Evolutionary conservation across 2,797 vertebrate species (phyloP).

Genomic region (Pterois miles): DNA sequence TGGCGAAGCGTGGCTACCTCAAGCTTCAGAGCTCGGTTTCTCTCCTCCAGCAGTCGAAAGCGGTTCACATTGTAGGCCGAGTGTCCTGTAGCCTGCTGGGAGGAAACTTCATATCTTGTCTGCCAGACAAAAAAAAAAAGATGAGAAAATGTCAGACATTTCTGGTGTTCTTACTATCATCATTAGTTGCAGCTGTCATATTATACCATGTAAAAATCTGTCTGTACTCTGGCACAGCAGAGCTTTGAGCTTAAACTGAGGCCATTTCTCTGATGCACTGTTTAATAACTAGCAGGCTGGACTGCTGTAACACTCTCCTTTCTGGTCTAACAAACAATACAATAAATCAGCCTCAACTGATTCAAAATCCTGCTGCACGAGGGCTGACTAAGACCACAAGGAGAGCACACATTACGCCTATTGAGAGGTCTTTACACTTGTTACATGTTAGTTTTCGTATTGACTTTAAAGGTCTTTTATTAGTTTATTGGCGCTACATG

Average conservation of each 20-base stretch:
- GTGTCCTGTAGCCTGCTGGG: slow-evolving; percentile 64
- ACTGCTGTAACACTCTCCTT: too few species aligned
- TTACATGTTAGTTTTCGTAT: too few species aligned
- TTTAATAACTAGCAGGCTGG: too few species aligned
- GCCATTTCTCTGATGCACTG: too few species aligned
- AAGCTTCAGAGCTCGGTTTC: slow-evolving; percentile 66
- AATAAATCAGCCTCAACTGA: too few species aligned
- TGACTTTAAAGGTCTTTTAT: too few species aligned
- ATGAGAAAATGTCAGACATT: neutral
- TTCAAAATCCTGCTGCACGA: too few species aligned
- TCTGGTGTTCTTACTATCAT: neutral
- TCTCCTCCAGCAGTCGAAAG: slow-evolving; percentile 75
- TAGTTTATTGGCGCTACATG: too few species aligned
- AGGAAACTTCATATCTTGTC: slow-evolving; percentile 78
- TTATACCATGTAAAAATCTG: neutral
- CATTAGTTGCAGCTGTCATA: neutral
- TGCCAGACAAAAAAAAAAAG: slow-evolving; percentile 50
- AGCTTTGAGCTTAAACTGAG: neutral
- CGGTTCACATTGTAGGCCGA: slow-evolving; percentile 61
- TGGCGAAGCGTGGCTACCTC: slow-evolving; percentile 76
- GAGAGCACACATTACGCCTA: too few species aligned
- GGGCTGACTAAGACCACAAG: too few species aligned
- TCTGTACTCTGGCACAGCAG: neutral
- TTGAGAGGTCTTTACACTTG: too few species aligned
- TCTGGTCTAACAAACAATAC: too few species aligned